Evolutionary conservation across 2,113 vertebrate genomes (phyloP).

Genomic region (Sorex fumeus): DNA sequence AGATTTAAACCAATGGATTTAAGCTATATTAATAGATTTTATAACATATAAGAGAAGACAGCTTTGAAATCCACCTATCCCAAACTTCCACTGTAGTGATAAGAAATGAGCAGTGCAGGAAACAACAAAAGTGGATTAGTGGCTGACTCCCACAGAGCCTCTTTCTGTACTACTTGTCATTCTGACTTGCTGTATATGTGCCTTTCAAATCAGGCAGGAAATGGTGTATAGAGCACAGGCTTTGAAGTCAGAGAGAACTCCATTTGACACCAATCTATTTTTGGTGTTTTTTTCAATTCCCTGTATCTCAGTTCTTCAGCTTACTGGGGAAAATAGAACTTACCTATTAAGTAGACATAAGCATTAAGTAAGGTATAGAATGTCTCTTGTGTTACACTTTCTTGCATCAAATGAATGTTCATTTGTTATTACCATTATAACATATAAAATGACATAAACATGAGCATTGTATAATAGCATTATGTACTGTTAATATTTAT

Average conservation of each 20-base stretch:
- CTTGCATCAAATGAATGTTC: background rate
- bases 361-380: background rate
- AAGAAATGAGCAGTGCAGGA: background rate
- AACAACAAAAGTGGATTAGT: background rate
- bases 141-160: background rate
- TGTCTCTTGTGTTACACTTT: background rate
- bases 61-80: background rate
- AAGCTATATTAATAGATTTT: background rate
- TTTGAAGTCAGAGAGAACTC: background rate
- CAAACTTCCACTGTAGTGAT: background rate
- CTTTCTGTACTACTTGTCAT: background rate
- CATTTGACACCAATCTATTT: background rate
- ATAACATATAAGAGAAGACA: background rate
- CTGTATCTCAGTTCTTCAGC: background rate
- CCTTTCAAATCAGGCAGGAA: background rate
- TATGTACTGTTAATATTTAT: too few species aligned
- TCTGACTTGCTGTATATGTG: background rate
- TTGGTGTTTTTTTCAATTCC: background rate
- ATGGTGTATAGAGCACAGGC: background rate
- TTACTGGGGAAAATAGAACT: background rate
- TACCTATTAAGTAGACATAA: background rate
- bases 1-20: background rate
- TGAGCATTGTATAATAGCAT: too few species aligned
- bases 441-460: background rate
- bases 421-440: background rate